These are phyloP conservation scores for Helicoverpa armigera DNA, from an alignment of 1,140 invertebrate species.

Conservation along the genomic window DNA sequence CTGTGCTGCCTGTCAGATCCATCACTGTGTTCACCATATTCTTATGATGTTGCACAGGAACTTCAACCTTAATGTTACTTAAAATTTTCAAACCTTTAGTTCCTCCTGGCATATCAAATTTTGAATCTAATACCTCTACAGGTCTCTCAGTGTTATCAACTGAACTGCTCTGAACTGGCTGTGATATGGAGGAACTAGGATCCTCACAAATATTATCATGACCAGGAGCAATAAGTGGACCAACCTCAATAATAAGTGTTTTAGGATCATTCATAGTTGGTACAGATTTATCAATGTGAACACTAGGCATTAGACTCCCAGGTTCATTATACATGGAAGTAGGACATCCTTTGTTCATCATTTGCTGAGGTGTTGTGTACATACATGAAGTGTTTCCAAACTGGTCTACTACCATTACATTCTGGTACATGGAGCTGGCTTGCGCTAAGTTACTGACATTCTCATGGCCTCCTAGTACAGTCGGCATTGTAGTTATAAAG, in stretches of 20 bases:
- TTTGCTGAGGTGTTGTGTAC: slow-evolving; percentile 73
- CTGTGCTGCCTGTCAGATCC: slow-evolving; percentile 80
- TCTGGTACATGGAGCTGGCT: slow-evolving; percentile 79
- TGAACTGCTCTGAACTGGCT: slow-evolving; percentile 34
- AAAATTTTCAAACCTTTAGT: slow-evolving; percentile 84
- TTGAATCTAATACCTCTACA: slow-evolving; percentile 61
- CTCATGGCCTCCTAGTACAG: slow-evolving; percentile 65
- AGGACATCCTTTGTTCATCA: slow-evolving; percentile 68
- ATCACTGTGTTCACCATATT: slow-evolving; percentile 82
- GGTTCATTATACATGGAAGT: slow-evolving; percentile 66
- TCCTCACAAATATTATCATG: slow-evolving; percentile 13
- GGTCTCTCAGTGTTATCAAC: slow-evolving; percentile 50
- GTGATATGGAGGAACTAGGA: slow-evolving; percentile 3
- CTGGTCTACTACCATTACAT: slow-evolving; percentile 84
- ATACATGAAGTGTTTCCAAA: slow-evolving; percentile 80
- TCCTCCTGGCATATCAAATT: slow-evolving; percentile 64
- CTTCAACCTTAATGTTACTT: slow-evolving; percentile 85
- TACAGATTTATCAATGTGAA: slow-evolving; percentile 58
- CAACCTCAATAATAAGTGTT: slow-evolving; percentile 80
- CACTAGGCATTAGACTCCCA: slow-evolving; percentile 57
- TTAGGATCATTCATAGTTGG: slow-evolving; percentile 70
- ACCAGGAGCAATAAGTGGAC: slow-evolving; percentile 65
- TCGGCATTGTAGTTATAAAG: slow-evolving; percentile 76
- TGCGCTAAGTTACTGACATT: slow-evolving; percentile 76
- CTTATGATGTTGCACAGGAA: slow-evolving; percentile 81